Conservation (phyloP, 2,888 invertebrate species). For the Cheilosia variabilis region DNA sequence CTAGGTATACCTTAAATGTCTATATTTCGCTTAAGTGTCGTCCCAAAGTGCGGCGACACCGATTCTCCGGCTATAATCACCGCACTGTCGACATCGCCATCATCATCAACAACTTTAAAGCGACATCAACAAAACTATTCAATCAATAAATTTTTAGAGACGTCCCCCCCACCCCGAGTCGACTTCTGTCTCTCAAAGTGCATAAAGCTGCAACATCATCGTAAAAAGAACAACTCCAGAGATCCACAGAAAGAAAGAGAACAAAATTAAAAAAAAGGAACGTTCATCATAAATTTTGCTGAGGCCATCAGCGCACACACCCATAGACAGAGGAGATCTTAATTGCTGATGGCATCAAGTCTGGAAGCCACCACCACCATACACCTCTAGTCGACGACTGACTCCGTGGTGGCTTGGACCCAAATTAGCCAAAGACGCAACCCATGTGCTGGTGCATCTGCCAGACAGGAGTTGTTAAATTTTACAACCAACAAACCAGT, state of each 20-base stretch:
- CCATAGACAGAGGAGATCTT: slow-evolving; percentile 29
- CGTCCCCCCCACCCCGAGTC: neutral
- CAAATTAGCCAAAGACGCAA: slow-evolving; percentile 39
- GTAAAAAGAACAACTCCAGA: slow-evolving; percentile 13
- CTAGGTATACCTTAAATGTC: slow-evolving; percentile 42
- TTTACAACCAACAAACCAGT: slow-evolving; percentile 52
- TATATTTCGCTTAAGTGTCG: slow-evolving; percentile 69
- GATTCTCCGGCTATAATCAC: slow-evolving; percentile 16
- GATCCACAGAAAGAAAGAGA: neutral
- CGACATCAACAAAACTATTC: slow-evolving; percentile 67
- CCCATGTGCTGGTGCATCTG: neutral
- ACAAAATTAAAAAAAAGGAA: slow-evolving; percentile 27
- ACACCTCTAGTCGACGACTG: neutral
- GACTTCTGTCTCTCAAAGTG: slow-evolving; percentile 53
- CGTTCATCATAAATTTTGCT: slow-evolving; percentile 65
- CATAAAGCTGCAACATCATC: slow-evolving; percentile 38
- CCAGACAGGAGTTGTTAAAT: slow-evolving; percentile 45
- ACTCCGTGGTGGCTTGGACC: neutral
- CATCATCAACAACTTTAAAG: slow-evolving; percentile 45
- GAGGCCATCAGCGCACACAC: slow-evolving; percentile 29
- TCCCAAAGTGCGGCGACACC: slow-evolving; percentile 48
- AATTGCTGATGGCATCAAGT: slow-evolving; percentile 39
- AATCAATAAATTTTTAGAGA: slow-evolving; percentile 58
- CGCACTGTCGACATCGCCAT: neutral
- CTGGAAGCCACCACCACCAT: slow-evolving; percentile 30